Base-by-base conservation (phyloP, 1,140 invertebrate species). In the Drosophila subobscura region DNA sequence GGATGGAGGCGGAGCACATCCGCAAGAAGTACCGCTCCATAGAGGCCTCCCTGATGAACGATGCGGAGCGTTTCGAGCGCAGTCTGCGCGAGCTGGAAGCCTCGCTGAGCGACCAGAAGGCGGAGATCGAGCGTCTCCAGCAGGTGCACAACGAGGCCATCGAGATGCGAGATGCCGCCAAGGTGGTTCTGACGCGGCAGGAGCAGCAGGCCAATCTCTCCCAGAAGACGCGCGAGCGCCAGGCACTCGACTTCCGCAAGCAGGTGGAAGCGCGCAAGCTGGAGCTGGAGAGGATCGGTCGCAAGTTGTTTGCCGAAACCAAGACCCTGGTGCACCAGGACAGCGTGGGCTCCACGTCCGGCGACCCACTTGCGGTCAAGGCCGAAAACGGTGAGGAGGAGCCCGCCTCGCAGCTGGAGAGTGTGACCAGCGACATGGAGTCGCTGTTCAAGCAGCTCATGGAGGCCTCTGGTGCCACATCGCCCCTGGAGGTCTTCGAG, bases 1-100 rank as follows among this genome's bases (percentile, higher is more conserved):
- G 95, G 92, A 95, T 95, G 91, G 96, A 96, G 91, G 95, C 95
- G 2, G 94, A 96, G 76, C 94, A 96, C 59, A 93, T 96, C 1
- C 93, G 94, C 61, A 95, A 95, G 89, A 96, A 96, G 81, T 96
- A 96, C 74, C 92, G 92, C 47, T 94, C 94, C 5, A 96, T 96
- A n/a, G 92, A 94, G 74, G 93, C 93, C 59, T 95, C 94, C n/a
- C 83, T 96, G 0, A 93, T 94, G 79, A 93, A 94, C 47, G 95
- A 96, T 79, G 93, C 95, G 0, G 94, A 94, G 1, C 94, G 94
- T 49, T 96, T 96, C 70, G 95, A 96, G 74, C 95, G 94, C 6
- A 95, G 94, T 41, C 91, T 96, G 2, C 91, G 93, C n/a, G 93
- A 93, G 41, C 91, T 96, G 16, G 95, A 96, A 80, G 93, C 94